A percentile compares a stretch with the other conserved stretches of the same genome.
phyloP scores from a whole-genome alignment of 1,140 invertebrate genomes.

The Drosophila ananassae region DNA sequence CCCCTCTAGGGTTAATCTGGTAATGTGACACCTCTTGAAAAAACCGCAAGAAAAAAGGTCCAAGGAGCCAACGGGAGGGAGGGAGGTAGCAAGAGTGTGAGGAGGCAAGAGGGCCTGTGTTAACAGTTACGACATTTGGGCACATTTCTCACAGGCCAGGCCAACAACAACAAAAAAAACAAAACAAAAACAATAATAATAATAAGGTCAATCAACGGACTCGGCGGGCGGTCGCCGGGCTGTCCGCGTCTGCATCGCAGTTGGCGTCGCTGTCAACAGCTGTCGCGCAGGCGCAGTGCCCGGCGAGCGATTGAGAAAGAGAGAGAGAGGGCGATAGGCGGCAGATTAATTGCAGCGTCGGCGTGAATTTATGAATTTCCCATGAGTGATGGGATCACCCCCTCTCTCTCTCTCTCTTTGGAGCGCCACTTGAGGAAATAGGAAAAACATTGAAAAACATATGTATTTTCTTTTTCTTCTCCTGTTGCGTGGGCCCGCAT shows the following conservation, averaged over 20 bases:
- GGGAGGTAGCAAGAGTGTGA: too few species aligned
- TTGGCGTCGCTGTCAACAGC: conserved; percentile 64
- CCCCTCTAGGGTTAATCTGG: neutral
- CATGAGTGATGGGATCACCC: conserved; percentile 58
- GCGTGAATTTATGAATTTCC: conserved; percentile 74
- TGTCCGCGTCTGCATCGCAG: conserved; percentile 45
- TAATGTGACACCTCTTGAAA: conserved; percentile 58
- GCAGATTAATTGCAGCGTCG: conserved; percentile 66
- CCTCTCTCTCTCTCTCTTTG: conserved; percentile 9
- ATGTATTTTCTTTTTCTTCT: conserved; percentile 9
- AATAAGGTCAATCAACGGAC: conserved; percentile 79
- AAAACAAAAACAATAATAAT: conserved; percentile 44
- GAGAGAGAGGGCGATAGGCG: conserved; percentile 10
- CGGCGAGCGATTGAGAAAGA: neutral
- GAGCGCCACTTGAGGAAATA: conserved; percentile 63
- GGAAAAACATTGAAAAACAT: conserved; percentile 15
- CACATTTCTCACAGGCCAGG: conserved; percentile 39
- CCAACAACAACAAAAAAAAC: conserved; percentile 10
- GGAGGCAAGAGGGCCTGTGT: conserved; percentile 3
- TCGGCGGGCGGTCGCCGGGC: conserved; percentile 66
- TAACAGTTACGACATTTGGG: conserved; percentile 68
- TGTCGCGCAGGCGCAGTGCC: conserved; percentile 60
- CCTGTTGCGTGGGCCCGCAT: conserved; percentile 64
- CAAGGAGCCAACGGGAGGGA: neutral
- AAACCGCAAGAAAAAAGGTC: neutral